Percentiles rank a stretch among this genome's conserved stretches.
These are phyloP conservation scores for Pollenia griseotomentosa DNA, from an alignment of 2,888 invertebrate genomes.

Conservation along the genomic window DNA sequence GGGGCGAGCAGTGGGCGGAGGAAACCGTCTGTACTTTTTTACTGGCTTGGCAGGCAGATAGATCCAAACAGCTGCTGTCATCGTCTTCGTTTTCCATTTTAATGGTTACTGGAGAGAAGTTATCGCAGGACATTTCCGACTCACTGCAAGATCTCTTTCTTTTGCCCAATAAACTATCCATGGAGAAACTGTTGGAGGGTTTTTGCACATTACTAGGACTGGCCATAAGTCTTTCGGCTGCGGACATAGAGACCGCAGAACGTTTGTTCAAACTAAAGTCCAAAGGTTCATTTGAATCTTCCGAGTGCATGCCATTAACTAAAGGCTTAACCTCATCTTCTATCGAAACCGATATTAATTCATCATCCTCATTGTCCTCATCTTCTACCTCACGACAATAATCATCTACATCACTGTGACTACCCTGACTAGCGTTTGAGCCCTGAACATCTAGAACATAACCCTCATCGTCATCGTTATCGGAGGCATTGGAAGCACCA, in stretches of 20 bases:
- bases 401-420: slow-evolving; percentile 79
- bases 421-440: slow-evolving; percentile 80
- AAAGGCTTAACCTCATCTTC: slow-evolving; percentile 67
- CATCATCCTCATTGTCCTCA: slow-evolving; percentile 73
- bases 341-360: slow-evolving; percentile 72
- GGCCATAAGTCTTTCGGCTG: slow-evolving; percentile 64
- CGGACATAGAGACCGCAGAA: slow-evolving; percentile 35
- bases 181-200: slow-evolving; percentile 78
- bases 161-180: slow-evolving; percentile 81
- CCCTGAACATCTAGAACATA: slow-evolving; percentile 78
- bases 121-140: slow-evolving; percentile 65
- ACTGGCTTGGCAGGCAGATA: slow-evolving; percentile 52
- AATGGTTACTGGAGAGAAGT: slow-evolving; percentile 66
- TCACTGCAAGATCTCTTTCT: slow-evolving; percentile 76
- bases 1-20: slow-evolving; percentile 60
- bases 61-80: slow-evolving; percentile 66
- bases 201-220: slow-evolving; percentile 67
- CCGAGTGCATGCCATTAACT: slow-evolving; percentile 42
- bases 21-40: slow-evolving; percentile 59
- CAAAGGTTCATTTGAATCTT: slow-evolving; percentile 81
- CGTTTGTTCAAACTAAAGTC: slow-evolving; percentile 83
- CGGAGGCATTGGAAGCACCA: slow-evolving; percentile 71
- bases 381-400: slow-evolving; percentile 77
- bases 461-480: slow-evolving; percentile 78
- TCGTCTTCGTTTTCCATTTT: slow-evolving; percentile 69